Evolutionary conservation across 2,113 vertebrate species (phyloP), one percentile per base, ranked within the genome.

Genomic region (Megatriorchis doriae): DNA sequence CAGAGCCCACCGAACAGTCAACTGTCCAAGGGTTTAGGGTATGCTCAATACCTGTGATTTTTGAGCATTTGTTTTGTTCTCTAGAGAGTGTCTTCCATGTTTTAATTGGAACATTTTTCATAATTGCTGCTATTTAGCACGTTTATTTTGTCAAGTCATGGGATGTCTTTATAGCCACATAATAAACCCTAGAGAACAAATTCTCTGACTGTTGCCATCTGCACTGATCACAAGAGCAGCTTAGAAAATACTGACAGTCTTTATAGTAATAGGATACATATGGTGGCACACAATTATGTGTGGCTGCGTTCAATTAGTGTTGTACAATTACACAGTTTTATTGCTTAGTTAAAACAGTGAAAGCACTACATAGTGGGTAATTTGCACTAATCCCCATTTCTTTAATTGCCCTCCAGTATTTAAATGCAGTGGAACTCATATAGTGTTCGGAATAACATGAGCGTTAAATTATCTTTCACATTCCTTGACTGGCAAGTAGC

Each of bases 291-390:
- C 97, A 97, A 96, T 98, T 98, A 98, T 56, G 93, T 96, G 96
- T 97, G 71, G 96, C 97, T 98, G 98, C 96, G 96, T 98, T 98
- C 97, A 98, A 98, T 98, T 98, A 98, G 95, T 97, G 96, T 95
- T 97, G 97, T 98, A 96, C 97, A 98, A 98, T 98, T 98, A 98
- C 97, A 92, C 96, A 95, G 97, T 97, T 98, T 98, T 98, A 98
- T 98, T 96, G 98, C 98, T 98, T 98, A 98, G 97, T 98, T 98
- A 98, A 98, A 98, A 97, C 97, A 98, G 98, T 97, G 97, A 97
- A 98, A 97, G 96, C 96, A 96, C 93, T 98, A 96, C 97, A 88
- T 97, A 94, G 96, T 86, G 72, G 97, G 93, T 96, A 97, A 98
- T 98, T 98, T 98, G 97, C 98, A 98, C 97, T 98, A 98, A 98